Percentiles rank a stretch among this genome's conserved stretches.
phyloP scores from a whole-genome alignment of 2,888 invertebrate species.

The Camptogramma bilineatum region DNA sequence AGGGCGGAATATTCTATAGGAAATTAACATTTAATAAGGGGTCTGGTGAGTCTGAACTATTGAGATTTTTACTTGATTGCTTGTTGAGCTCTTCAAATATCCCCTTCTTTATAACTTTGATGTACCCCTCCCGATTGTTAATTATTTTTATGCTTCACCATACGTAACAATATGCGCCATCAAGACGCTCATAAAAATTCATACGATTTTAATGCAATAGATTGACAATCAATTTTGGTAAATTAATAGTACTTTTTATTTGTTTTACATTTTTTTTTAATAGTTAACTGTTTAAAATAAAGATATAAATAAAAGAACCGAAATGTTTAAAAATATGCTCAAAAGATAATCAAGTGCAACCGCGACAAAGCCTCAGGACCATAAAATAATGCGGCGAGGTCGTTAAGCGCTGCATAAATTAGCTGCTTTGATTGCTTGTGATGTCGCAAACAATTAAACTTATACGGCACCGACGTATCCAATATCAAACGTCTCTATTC shows the following conservation, averaged over 20 bases:
- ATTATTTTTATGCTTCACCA: constrained; percentile 81
- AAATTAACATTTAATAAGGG: constrained; percentile 85
- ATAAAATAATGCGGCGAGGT: constrained; percentile 48
- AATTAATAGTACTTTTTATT: constrained; percentile 11
- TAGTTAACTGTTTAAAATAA: background rate
- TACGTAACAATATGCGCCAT: constrained; percentile 70
- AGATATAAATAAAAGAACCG: background rate
- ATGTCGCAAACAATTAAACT: constrained; percentile 51
- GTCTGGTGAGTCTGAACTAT: constrained; percentile 81
- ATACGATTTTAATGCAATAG: constrained; percentile 68
- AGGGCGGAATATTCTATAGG: constrained; percentile 81
- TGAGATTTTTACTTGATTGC: constrained; percentile 85
- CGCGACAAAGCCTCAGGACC: constrained; percentile 50
- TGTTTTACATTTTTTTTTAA: background rate
- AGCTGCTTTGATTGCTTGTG: constrained; percentile 52
- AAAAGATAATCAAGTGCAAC: constrained; percentile 43
- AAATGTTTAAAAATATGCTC: constrained; percentile 43
- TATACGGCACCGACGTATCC: constrained; percentile 54
- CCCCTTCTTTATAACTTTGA: constrained; percentile 82
- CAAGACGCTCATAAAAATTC: constrained; percentile 81
- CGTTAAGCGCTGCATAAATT: constrained; percentile 51
- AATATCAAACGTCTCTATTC: constrained; percentile 65
- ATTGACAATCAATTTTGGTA: constrained; percentile 60
- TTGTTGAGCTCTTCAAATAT: constrained; percentile 83
- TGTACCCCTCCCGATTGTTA: constrained; percentile 79